phyloP scores from a whole-genome alignment of 1,140 invertebrate species.

The Coenobita brevimanus region DNA sequence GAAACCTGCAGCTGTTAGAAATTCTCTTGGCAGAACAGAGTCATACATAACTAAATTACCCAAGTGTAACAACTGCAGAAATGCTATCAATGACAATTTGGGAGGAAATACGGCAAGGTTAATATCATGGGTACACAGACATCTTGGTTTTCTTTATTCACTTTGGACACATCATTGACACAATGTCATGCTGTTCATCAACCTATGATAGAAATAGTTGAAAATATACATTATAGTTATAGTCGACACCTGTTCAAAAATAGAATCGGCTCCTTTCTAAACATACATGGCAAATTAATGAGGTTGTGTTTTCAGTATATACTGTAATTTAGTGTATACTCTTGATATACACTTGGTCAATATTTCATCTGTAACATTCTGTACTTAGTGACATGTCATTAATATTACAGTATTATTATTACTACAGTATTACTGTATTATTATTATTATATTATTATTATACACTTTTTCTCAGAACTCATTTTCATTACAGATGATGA shows the following conservation, averaged over 20 bases:
- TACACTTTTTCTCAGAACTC: no score
- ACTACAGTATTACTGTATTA: no score
- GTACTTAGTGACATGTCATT: neutral
- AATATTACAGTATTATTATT: no score
- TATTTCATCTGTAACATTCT: conserved; percentile 11
- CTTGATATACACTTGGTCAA: neutral
- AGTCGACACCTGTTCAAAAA: conserved; percentile 63
- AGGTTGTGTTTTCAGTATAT: conserved; percentile 27
- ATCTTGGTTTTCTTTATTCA: conserved; percentile 60
- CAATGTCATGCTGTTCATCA: conserved; percentile 63
- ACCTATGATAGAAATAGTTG: conserved; percentile 68
- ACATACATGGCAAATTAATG: conserved; percentile 53
- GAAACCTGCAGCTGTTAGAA: no score
- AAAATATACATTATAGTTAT: conserved; percentile 67
- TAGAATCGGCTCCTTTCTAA: conserved; percentile 54
- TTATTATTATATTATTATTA: no score
- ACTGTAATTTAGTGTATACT: neutral
- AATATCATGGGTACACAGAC: no score
- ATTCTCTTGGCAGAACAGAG: no score
- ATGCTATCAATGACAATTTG: no score
- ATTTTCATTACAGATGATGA: no score
- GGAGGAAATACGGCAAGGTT: no score
- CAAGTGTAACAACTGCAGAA: no score
- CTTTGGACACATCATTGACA: conserved; percentile 66
- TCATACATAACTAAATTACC: no score